Conservation (phyloP, 2,113 vertebrate species). For the Pelecanoides urinatrix region DNA sequence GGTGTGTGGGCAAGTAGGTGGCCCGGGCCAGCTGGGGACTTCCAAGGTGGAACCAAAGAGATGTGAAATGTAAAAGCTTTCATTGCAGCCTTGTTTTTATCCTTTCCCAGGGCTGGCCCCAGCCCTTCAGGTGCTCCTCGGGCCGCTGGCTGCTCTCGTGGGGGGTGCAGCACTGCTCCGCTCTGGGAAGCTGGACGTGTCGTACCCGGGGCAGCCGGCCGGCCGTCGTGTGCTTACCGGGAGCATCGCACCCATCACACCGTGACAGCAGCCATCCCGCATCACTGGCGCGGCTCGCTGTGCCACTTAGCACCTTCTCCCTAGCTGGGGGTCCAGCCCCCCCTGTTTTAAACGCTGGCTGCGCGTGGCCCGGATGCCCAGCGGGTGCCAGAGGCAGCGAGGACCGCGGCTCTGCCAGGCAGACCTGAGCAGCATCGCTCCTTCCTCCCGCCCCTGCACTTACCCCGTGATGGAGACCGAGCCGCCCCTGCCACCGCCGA, state of each 20-base stretch:
- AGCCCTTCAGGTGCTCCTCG: neutral
- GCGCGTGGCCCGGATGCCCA: fast-evolving
- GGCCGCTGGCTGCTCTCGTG: neutral
- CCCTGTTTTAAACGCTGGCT: fast-evolving
- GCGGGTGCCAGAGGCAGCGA: neutral
- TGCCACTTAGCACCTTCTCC: neutral
- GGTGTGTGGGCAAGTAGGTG: neutral
- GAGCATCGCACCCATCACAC: neutral
- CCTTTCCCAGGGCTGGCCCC: neutral
- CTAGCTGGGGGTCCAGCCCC: fast-evolving
- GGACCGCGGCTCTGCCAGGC: fast-evolving
- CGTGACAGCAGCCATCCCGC: neutral
- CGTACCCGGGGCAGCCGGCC: fast-evolving
- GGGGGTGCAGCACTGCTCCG: neutral
- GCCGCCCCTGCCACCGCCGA: fast-evolving
- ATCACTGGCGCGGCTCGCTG: fast-evolving
- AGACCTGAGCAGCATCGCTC: neutral
- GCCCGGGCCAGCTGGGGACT: neutral
- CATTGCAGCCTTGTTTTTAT: neutral
- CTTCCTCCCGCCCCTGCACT: neutral
- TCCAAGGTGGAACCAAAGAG: neutral
- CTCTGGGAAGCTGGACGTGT: neutral
- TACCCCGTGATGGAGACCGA: neutral
- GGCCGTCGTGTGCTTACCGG: fast-evolving
- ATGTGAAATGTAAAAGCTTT: neutral